Evolutionary conservation across 2,113 vertebrate genomes (phyloP).

Genomic region (Columba livia): DNA sequence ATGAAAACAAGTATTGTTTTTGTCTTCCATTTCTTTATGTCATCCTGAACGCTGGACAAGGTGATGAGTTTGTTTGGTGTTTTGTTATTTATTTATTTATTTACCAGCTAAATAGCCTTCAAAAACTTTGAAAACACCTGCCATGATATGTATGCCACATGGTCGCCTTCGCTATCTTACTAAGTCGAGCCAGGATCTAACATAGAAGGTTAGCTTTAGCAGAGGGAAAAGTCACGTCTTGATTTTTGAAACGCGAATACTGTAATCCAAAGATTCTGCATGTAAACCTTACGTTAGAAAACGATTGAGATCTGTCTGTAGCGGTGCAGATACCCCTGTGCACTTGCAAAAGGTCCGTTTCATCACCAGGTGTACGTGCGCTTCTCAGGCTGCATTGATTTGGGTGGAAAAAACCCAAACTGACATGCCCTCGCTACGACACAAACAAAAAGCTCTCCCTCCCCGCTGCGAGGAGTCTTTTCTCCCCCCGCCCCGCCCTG

Average conservation of each 20-base stretch:
- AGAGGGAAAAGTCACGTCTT: not conserved
- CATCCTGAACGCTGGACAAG: not conserved
- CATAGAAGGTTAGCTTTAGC: not conserved
- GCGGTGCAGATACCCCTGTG: not conserved
- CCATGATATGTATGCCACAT: not conserved
- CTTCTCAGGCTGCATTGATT: not conserved
- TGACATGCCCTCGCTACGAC: not conserved
- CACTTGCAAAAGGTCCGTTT: not conserved
- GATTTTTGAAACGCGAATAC: not conserved
- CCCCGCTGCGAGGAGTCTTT: too few relatives aligned
- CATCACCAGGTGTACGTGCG: not conserved
- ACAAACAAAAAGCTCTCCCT: not conserved
- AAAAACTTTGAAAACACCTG: not conserved
- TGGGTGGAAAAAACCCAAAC: conserved; percentile 3
- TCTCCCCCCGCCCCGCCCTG: not conserved
- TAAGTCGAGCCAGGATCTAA: not conserved
- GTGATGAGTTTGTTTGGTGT: not conserved
- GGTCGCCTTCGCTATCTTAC: not conserved
- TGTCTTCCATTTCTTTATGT: not conserved
- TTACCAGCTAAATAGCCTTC: not conserved
- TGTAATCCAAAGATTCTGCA: not conserved
- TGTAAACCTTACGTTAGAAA: not conserved
- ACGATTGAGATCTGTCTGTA: not conserved
- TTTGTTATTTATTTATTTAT: not conserved
- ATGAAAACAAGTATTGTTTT: not conserved